A percentile compares a stretch with the other conserved stretches of the same genome.
Evolutionary conservation across 2,113 vertebrate genomes (phyloP).

Genomic region (Shinisaurus crocodilurus): DNA sequence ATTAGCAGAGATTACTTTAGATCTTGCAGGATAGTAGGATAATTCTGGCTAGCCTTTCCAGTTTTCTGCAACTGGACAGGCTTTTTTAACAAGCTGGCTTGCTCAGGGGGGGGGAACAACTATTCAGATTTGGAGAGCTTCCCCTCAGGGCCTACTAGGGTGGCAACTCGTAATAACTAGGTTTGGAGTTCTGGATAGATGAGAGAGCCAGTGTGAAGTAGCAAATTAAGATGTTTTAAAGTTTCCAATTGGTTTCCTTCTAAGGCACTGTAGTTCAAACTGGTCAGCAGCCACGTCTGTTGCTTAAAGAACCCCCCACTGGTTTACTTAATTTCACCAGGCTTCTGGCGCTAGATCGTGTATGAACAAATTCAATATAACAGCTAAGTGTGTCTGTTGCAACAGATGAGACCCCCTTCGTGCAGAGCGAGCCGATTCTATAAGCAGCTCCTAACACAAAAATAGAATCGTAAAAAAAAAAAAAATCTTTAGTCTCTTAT

Average conservation of each 20-base stretch:
- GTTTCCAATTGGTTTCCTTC: constrained; percentile 47
- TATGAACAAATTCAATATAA: constrained; percentile 44
- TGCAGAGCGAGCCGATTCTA: not conserved
- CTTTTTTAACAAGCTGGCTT: constrained; percentile 4
- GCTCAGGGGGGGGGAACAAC: not conserved
- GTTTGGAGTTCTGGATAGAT: not conserved
- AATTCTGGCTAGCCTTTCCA: not conserved
- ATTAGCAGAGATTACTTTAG: constrained; percentile 28
- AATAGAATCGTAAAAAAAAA: not conserved
- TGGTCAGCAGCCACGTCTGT: not conserved
- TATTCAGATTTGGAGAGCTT: not conserved
- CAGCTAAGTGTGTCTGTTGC: not conserved
- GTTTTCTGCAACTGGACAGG: not conserved
- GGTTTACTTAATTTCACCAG: constrained; percentile 52
- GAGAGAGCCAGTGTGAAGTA: not conserved
- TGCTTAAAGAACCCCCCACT: constrained; percentile 18
- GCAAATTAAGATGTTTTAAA: constrained; percentile 25
- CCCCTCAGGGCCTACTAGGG: constrained; percentile 11
- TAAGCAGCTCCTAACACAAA: not conserved
- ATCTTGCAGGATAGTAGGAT: not conserved
- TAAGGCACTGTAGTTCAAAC: constrained; percentile 43
- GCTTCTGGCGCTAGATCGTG: not conserved
- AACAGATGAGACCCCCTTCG: constrained; percentile 6
- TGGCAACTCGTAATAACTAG: constrained; percentile 25
- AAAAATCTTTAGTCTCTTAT: not conserved